Conservation (phyloP, 1,140 invertebrate species). For the Phthorimaea operculella region DNA sequence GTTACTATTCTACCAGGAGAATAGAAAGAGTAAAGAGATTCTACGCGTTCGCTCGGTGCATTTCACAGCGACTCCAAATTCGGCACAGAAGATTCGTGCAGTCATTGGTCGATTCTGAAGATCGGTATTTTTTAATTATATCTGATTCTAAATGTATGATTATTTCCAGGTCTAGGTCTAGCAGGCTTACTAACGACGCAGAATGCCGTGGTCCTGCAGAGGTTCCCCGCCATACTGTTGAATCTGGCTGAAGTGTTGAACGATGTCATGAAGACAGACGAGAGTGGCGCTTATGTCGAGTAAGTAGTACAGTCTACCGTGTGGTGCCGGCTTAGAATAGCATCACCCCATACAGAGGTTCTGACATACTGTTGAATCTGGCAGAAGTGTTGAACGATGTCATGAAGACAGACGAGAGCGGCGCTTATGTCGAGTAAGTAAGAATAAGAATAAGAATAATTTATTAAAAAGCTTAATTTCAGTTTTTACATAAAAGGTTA, state of each 20-base stretch:
- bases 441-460: no score
- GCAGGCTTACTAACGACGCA: conserved; percentile 79
- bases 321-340: no score
- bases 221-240: conserved; percentile 80
- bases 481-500: no score
- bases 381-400: conserved; percentile 90
- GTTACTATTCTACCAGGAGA: no score
- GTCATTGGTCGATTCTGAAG: neutral
- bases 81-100: no score
- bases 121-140: neutral
- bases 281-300: conserved; percentile 75
- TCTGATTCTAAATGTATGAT: no score
- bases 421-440: conserved; percentile 75
- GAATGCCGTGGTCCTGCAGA: conserved; percentile 75
- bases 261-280: conserved; percentile 83
- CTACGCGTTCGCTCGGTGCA: no score
- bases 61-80: no score
- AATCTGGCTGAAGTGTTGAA: conserved; percentile 86
- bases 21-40: no score
- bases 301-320: conserved; percentile 58
- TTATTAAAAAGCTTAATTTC: no score
- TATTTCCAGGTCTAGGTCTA: conserved; percentile 79
- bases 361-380: conserved; percentile 79
- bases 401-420: conserved; percentile 77
- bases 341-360: no score